A percentile compares a stretch with the other conserved stretches of the same genome.
Evolutionary conservation across 2,888 invertebrate genomes (phyloP).

Genomic region (Branchellion lobata): DNA sequence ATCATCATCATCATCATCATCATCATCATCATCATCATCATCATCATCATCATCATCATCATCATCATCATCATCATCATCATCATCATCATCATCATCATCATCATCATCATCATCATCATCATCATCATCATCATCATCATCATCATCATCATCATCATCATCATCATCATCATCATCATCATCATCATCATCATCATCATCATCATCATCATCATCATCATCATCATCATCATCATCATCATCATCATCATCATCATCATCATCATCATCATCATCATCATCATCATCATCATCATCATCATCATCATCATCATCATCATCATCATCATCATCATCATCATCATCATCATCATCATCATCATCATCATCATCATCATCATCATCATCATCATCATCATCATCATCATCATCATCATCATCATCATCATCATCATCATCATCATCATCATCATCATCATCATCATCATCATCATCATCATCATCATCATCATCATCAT

Average conservation of each 20-base stretch:
- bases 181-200: background rate
- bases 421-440: constrained; percentile 13
- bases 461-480: no score
- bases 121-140: no score
- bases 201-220: constrained; percentile 13
- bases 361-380: constrained; percentile 16
- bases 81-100: no score
- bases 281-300: constrained; percentile 7
- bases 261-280: constrained; percentile 11
- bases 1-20: no score
- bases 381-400: background rate
- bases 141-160: no score
- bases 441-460: background rate
- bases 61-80: no score
- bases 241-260: constrained; percentile 7
- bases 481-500: no score
- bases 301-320: constrained; percentile 7
- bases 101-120: no score
- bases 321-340: constrained; percentile 7
- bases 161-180: constrained; percentile 6
- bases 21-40: no score
- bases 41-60: no score
- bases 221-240: constrained; percentile 7
- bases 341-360: constrained; percentile 7
- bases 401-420: constrained; percentile 4